Evolutionary conservation across 53 echinoderm and acorn worm species (phyloP).

Genomic region (Paracentrotus lividus): DNA sequence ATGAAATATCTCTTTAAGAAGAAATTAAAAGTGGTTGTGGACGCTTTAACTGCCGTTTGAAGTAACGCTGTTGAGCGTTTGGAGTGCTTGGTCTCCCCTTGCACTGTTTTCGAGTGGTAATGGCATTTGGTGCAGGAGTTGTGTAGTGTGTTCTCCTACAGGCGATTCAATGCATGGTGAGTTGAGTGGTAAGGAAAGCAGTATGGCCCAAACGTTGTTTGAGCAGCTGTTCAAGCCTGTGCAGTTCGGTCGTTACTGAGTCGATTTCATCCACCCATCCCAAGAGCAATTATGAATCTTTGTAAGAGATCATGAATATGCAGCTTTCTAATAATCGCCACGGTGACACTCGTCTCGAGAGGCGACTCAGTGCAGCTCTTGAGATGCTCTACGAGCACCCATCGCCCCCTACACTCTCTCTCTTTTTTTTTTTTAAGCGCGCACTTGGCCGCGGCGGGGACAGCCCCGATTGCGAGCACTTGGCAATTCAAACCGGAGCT

Average conservation of each 20-base stretch:
- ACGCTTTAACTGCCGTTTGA: conserved; percentile 28
- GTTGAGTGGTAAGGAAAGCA: conserved; percentile 66
- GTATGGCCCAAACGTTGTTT: conserved; percentile 41
- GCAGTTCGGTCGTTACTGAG: conserved; percentile 66
- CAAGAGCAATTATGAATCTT: conserved; percentile 72
- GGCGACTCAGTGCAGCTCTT: conserved; percentile 64
- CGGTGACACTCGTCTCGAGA: conserved; percentile 71
- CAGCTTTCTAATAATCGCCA: conserved; percentile 72
- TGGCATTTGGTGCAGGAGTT: conserved; percentile 13
- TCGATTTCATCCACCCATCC: conserved; percentile 68
- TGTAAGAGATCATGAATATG: conserved; percentile 70
- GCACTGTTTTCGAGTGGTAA: conserved; percentile 1
- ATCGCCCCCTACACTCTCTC: conserved; percentile 36
- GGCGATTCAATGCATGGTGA: conserved; percentile 2
- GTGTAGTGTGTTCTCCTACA: conserved; percentile 18
- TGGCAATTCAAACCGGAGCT: conserved; percentile 69
- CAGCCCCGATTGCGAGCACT: conserved; percentile 55
- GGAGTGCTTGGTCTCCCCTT: conserved; percentile 20
- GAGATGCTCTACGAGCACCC: conserved; percentile 28
- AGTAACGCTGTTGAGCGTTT: conserved; percentile 25
- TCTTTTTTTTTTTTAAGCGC: neutral
- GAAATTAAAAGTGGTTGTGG: conserved; percentile 59
- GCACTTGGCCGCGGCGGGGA: conserved; percentile 40
- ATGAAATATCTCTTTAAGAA: neutral
- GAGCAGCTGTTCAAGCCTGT: conserved; percentile 68